Evolutionary conservation across 1,140 invertebrate genomes (phyloP).

Genomic region (Acromyrmex charruanus): DNA sequence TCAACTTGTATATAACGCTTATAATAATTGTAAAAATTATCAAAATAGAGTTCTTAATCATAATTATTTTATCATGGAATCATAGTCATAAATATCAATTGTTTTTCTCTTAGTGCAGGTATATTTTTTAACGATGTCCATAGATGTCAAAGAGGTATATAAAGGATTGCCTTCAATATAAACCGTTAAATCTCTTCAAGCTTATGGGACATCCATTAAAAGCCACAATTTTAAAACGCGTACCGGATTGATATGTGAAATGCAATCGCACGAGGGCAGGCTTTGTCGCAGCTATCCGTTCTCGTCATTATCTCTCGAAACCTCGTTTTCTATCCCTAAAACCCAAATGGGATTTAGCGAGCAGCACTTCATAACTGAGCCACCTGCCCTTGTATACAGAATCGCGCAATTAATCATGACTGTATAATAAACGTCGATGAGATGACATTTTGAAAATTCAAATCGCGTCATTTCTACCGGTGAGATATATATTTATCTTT

Average conservation of each 20-base stretch:
- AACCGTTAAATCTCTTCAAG: background rate
- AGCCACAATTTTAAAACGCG: conserved; percentile 40
- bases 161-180: background rate
- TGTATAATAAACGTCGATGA: conserved; percentile 47
- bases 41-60: too few relatives aligned
- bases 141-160: background rate
- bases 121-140: background rate
- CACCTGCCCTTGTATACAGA: conserved; percentile 20
- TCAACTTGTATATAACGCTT: too few relatives aligned
- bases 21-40: too few relatives aligned
- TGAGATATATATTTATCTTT: conserved; percentile 39
- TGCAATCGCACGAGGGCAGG: conserved; percentile 20
- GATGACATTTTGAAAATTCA: conserved; percentile 51
- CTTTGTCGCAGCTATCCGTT: conserved; percentile 40
- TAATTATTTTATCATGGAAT: too few relatives aligned
- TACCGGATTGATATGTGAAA: conserved; percentile 49
- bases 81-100: too few relatives aligned
- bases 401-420: conserved; percentile 39
- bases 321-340: conserved; percentile 37
- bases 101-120: too few relatives aligned
- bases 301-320: conserved; percentile 34
- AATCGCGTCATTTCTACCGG: background rate
- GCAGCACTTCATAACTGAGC: conserved; percentile 38
- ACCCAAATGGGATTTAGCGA: conserved; percentile 46
- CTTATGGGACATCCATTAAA: conserved; percentile 19